Evolutionary conservation across 2,797 vertebrate genomes (phyloP), one percentile per base, ranked within the genome.

Genomic region (Dromococcyx pavoninus): DNA sequence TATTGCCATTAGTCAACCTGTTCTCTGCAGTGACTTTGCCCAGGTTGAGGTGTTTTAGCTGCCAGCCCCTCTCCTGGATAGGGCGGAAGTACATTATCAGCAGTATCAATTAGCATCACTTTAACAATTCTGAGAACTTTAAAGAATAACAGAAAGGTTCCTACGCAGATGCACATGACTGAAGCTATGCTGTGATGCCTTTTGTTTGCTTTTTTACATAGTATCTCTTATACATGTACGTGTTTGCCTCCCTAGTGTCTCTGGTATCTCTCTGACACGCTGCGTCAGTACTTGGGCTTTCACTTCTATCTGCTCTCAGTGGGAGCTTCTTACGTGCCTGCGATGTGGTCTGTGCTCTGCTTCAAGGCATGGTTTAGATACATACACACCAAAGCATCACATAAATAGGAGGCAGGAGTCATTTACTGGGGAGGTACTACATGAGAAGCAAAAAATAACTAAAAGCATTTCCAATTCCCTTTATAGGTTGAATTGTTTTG

Each of bases 51-150:
- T 22, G 4, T 2, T 1, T 56, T 21, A 57, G 57, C 54, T 80
- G 24, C 69, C 41, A 61, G 64, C 61, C 25, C 44, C 43, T 64
- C 81, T 95, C 64, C 81, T 62, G 37, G 43, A 91, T 92, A 86
- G 84, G 64, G 58, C 62, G 78, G 78, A 95, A 91, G 46, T 61
- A 54, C 22, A 44, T 39, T 71, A 80, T 91, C 73, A 66, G 43
- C 56, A 82, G 33, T 46, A 67, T 13, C 35, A 56, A 61, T 61
- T 78, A 84, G 35, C 56, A 60, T 58, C 43, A 64, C 44, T 41
- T 35, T 69, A 66, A 46, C 37, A 82, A 80, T 89, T 91, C 84
- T 75, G 70, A 91, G 82, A 90, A 88, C 88, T 80, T 89, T 17
- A 60, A 81, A 72, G 28, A 37, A 18, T n/a, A 50, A 41, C 53